These are phyloP conservation scores for Scaptodrosophila latifasciaeformis DNA, from an alignment of 2,888 invertebrate species.

Conservation along the genomic window DNA sequence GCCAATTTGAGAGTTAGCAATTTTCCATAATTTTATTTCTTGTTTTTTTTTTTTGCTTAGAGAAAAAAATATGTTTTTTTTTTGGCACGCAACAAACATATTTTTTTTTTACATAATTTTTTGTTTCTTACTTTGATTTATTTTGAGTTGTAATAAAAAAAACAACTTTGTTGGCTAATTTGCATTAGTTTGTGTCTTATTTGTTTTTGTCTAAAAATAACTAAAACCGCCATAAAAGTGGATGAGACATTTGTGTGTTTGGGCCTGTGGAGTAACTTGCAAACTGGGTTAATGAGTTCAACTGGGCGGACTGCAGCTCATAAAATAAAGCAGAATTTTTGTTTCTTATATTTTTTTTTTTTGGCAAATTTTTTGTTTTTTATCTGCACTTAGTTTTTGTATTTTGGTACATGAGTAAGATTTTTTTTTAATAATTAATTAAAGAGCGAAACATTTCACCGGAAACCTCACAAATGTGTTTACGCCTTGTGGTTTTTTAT, in stretches of 20 bases:
- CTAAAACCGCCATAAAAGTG: constrained; percentile 31
- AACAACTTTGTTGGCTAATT: background rate
- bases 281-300: constrained; percentile 68
- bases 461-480: background rate
- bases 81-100: constrained; percentile 19
- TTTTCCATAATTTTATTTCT: background rate
- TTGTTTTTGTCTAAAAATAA: constrained; percentile 31
- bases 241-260: constrained; percentile 49
- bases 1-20: background rate
- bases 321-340: constrained; percentile 19
- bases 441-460: too few species aligned
- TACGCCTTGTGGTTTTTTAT: constrained; percentile 2
- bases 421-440: constrained; percentile 1
- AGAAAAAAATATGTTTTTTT: background rate
- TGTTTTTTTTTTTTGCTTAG: background rate
- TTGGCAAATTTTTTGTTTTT: background rate
- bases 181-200: background rate
- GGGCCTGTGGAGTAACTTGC: constrained; percentile 28
- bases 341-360: constrained; percentile 12
- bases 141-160: constrained; percentile 6
- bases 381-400: background rate
- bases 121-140: background rate
- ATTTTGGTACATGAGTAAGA: too few species aligned
- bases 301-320: constrained; percentile 12
- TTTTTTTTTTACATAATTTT: background rate